Evolutionary conservation across 1,140 invertebrate species (phyloP).

Genomic region (Meloidogyne floridensis): DNA sequence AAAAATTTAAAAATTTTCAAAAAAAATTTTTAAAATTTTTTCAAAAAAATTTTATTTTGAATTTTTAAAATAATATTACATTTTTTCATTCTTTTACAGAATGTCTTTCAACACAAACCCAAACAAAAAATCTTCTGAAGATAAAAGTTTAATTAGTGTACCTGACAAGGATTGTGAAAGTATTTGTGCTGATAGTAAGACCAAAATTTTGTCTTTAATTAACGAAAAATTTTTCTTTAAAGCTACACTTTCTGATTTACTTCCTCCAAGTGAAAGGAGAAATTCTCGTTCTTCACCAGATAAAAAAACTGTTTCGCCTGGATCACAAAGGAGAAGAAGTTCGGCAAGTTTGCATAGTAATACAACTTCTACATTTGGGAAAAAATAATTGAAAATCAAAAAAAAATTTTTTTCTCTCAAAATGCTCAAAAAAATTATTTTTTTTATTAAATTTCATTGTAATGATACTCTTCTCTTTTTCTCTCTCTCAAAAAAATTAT

Average conservation of each 20-base stretch:
- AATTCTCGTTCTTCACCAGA: slow-evolving; percentile 27
- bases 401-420: not conserved
- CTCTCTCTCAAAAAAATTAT: not conserved
- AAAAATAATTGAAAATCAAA: not conserved
- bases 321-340: not conserved
- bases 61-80: not conserved
- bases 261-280: slow-evolving; percentile 17
- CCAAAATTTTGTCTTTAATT: not conserved
- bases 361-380: not conserved
- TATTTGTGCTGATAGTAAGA: slow-evolving; percentile 7
- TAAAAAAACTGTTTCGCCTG: slow-evolving; percentile 17
- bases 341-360: slow-evolving; percentile 6
- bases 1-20: too few relatives aligned
- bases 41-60: not conserved
- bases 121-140: slow-evolving; percentile 26
- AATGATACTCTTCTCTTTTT: not conserved
- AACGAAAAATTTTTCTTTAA: not conserved
- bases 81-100: not conserved
- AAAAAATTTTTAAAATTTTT: too few relatives aligned
- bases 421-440: not conserved
- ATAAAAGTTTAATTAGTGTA: slow-evolving; percentile 21
- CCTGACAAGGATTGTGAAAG: slow-evolving; percentile 14
- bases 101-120: slow-evolving; percentile 34
- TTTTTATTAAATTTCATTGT: not conserved
- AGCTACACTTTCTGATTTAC: slow-evolving; percentile 13